Conservation (phyloP, 2,113 vertebrate genomes). For the Egretta garzetta region DNA sequence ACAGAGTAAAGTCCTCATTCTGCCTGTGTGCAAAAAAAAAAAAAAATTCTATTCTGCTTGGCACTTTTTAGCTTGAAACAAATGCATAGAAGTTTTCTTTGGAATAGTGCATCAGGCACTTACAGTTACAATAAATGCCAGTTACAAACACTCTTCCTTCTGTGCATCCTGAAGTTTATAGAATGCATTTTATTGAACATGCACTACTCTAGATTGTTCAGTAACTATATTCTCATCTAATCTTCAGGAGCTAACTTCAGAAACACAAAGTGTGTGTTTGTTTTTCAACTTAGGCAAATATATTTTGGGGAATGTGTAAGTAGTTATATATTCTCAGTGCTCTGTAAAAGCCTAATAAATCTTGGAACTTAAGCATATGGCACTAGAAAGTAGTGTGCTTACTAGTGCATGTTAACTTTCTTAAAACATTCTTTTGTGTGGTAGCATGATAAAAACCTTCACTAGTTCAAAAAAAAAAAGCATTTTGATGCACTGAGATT, state of each 20-base stretch:
- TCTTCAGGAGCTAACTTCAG: not conserved
- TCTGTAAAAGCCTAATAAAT: not conserved
- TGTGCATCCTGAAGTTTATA: not conserved
- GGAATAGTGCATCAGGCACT: not conserved
- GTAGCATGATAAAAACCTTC: not conserved
- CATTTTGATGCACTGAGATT: not conserved
- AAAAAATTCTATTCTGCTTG: not conserved
- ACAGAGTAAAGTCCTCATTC: not conserved
- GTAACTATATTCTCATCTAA: not conserved
- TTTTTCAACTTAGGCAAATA: not conserved
- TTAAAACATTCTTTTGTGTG: not conserved
- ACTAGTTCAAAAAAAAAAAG: not conserved
- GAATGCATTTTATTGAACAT: not conserved
- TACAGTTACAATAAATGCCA: not conserved
- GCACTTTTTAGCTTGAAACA: not conserved
- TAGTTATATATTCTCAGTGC: not conserved
- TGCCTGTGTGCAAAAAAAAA: not conserved
- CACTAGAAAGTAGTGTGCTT: not conserved
- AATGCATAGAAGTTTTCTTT: not conserved
- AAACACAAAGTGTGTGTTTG: not conserved
- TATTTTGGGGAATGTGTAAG: not conserved
- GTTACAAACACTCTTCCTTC: rapidly evolving
- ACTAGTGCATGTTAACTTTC: not conserved
- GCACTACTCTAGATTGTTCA: not conserved
- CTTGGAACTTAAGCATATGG: not conserved